Percentiles rank a stretch among this genome's conserved stretches.
Evolutionary conservation across 2,113 vertebrate genomes (phyloP).

Genomic region (Scomber colias): DNA sequence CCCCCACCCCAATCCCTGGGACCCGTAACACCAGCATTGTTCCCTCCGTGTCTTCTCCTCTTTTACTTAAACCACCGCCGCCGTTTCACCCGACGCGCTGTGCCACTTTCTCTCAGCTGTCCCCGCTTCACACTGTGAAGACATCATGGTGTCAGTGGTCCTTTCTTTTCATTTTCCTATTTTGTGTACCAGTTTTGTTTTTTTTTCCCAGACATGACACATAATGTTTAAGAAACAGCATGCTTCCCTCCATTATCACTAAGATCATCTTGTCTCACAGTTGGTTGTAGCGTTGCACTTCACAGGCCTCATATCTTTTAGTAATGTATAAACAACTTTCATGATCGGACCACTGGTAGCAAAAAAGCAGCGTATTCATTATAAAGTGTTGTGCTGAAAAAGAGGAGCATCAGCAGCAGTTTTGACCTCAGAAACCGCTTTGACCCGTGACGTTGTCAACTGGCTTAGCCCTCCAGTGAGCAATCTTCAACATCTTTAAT

Average conservation of each 20-base stretch:
- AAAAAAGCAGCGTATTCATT: slow-evolving; percentile 3
- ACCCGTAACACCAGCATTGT: background rate
- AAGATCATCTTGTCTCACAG: slow-evolving; percentile 6
- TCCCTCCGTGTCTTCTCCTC: background rate
- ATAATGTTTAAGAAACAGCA: background rate
- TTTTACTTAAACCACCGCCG: background rate
- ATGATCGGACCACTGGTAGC: background rate
- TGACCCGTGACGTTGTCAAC: slow-evolving; percentile 1
- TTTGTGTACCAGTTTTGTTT: background rate
- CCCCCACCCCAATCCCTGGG: no score
- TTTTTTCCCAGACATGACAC: background rate
- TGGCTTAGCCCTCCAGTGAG: slow-evolving; percentile 2
- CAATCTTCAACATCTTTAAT: slow-evolving; percentile 45
- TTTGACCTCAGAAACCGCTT: slow-evolving; percentile 15
- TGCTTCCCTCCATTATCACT: background rate
- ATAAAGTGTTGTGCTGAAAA: background rate
- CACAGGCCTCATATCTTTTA: background rate
- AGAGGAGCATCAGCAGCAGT: slow-evolving; percentile 1
- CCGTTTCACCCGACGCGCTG: background rate
- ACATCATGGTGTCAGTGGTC: background rate
- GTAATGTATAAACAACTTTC: background rate
- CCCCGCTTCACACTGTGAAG: background rate
- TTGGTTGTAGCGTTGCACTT: background rate
- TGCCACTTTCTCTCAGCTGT: background rate
- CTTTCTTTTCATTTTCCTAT: background rate